Evolutionary conservation across 2,113 vertebrate species (phyloP), one percentile per base, ranked within the genome.

Genomic region (Urocolius indicus): DNA sequence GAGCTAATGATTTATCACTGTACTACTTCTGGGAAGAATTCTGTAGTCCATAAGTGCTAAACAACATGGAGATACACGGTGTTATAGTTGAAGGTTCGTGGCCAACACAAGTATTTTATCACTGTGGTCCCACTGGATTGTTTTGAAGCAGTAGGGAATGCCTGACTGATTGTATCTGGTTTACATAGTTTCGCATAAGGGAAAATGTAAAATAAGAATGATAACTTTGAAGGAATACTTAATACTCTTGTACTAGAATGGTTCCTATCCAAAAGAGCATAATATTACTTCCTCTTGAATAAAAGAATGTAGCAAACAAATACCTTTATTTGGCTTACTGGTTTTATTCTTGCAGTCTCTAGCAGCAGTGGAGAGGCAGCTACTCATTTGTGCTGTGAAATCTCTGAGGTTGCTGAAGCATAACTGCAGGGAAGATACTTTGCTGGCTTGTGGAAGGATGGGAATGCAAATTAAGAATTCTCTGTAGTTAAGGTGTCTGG

Each of bases 381-480:
- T 79, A 27, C 23, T 88, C 52, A 48, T 52, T 86, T 75, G 79
- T 95, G 72, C 61, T 79, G 6, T 4, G 82, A 77, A 63, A 74
- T 69, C 72, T 77, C 51, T 1, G 32, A 65, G 87, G 2, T 4
- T 75, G 93, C 49, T 84, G 87, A 67, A 88, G 82, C 20, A 0
- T 80, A 78, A 90, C 88, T 75, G 72, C 90, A 86, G 92, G 82
- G 85, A 84, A 65, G 82, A 54, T 55, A 21, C 55, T 95, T 59
- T 30, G 4, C 78, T 94, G 84, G 71, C 93, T 94, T 55, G 57
- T 74, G 79, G 46, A 48, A 90, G 65, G 77, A 61, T 78, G 36
- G 52, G 52, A 92, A 27, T n/a, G 12, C 65, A 68, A 84, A 26
- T 93, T 88, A 96, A 88, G 68, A 38, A 74, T 84, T 80, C 67